phyloP scores from a whole-genome alignment of 2,888 invertebrate species.

The Agonopterix subpropinquella region DNA sequence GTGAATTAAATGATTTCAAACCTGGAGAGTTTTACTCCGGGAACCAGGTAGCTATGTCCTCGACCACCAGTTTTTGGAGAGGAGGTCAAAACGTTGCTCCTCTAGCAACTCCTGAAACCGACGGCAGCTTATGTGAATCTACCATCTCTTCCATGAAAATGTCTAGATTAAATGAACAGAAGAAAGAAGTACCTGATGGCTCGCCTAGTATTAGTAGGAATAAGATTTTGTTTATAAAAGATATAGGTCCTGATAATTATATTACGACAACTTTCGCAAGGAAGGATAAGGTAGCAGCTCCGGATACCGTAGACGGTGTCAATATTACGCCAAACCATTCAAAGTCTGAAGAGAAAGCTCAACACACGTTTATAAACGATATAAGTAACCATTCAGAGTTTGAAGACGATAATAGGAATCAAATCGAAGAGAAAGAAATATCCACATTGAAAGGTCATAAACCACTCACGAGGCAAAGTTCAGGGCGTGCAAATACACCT shows the following conservation, averaged over 20 bases:
- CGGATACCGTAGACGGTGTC: constrained; percentile 46
- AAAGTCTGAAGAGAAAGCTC: constrained; percentile 67
- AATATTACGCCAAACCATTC: constrained; percentile 55
- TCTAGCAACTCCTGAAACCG: constrained; percentile 77
- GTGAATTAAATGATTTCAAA: constrained; percentile 60
- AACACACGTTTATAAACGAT: constrained; percentile 63
- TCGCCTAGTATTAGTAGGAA: constrained; percentile 63
- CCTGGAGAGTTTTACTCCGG: constrained; percentile 70
- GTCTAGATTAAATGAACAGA: constrained; percentile 64
- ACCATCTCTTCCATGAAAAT: constrained; percentile 68
- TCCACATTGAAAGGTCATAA: constrained; percentile 77
- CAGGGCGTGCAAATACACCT: constrained; percentile 72
- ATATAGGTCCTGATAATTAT: constrained; percentile 84
- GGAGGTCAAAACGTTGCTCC: constrained; percentile 70
- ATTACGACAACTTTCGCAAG: constrained; percentile 79
- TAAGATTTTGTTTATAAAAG: constrained; percentile 77
- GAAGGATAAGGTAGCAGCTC: constrained; percentile 47
- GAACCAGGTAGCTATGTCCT: constrained; percentile 52
- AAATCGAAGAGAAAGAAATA: constrained; percentile 69
- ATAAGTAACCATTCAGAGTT: constrained; percentile 67
- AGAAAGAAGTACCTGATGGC: constrained; percentile 60
- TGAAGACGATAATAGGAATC: constrained; percentile 68
- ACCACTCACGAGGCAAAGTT: constrained; percentile 80
- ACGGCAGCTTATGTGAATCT: constrained; percentile 76
- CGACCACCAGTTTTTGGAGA: constrained; percentile 57